phyloP scores from a whole-genome alignment of 2,113 vertebrate genomes.

The Centrocercus urophasianus region DNA sequence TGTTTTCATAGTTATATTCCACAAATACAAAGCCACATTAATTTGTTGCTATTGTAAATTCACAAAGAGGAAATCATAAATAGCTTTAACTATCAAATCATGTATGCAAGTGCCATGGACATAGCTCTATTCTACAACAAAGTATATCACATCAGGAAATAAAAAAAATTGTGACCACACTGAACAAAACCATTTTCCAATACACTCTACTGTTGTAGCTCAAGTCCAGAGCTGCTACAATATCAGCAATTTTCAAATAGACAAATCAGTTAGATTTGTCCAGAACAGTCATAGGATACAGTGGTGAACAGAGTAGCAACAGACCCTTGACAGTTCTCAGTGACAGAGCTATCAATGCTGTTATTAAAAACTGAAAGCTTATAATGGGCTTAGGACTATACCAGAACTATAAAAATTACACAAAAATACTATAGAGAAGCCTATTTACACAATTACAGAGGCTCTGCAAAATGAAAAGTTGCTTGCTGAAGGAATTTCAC shows the following conservation, averaged over 20 bases:
- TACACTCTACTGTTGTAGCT: not conserved
- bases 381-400: not conserved
- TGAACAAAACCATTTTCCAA: not conserved
- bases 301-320: not conserved
- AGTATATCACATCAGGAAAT: not conserved
- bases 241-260: not conserved
- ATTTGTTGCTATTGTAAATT: not conserved
- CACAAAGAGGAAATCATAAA: not conserved
- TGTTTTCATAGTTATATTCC: not conserved
- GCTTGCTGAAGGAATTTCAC: not conserved
- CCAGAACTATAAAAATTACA: not conserved
- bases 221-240: not conserved
- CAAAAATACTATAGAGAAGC: not conserved
- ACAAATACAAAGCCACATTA: not conserved
- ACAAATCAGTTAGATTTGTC: not conserved
- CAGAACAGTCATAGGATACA: not conserved
- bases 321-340: not conserved
- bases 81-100: not conserved
- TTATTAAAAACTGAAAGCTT: no score
- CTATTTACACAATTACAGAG: not conserved
- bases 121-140: not conserved
- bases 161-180: not conserved
- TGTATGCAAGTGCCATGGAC: not conserved
- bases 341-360: not conserved
- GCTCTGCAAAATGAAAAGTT: not conserved